These are phyloP conservation scores for Sapayoa aenigma DNA, from an alignment of 2,113 vertebrate genomes.

Conservation along the genomic window DNA sequence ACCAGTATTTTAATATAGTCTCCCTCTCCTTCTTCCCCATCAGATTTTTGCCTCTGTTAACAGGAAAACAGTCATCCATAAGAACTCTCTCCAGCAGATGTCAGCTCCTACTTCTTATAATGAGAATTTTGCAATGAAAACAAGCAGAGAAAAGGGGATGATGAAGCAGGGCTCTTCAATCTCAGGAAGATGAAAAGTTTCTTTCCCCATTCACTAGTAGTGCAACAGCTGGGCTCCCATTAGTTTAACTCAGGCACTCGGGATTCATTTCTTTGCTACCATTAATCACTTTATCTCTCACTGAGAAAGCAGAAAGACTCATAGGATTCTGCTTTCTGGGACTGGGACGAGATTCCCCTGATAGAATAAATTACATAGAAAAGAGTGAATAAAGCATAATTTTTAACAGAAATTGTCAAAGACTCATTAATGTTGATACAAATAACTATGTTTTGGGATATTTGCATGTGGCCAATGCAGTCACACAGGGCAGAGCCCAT, in stretches of 20 bases:
- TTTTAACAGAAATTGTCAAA: not conserved
- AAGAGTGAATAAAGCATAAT: not conserved
- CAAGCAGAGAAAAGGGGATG: conserved; percentile 27
- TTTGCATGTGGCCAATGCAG: not conserved
- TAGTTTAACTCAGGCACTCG: not conserved
- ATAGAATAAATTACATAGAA: not conserved
- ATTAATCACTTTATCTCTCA: conserved; percentile 24
- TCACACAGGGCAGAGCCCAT: not conserved
- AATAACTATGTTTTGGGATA: not conserved
- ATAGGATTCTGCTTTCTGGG: not conserved
- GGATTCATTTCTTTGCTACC: not conserved
- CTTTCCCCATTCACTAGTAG: not conserved
- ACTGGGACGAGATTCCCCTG: not conserved
- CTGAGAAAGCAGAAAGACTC: not conserved
- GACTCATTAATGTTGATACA: not conserved
- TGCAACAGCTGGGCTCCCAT: conserved; percentile 21
- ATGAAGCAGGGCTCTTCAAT: conserved; percentile 17
- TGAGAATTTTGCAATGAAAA: conserved; percentile 1
- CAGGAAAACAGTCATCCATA: conserved; percentile 14
- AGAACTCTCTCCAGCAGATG: conserved; percentile 15
- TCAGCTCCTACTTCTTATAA: conserved; percentile 19
- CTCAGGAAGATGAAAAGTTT: conserved; percentile 19
- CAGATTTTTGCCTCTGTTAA: not conserved
- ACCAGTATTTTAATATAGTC: not conserved
- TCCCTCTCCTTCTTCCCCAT: not conserved